Percentiles rank a stretch among this genome's conserved stretches.
Conservation (phyloP, 1,140 invertebrate species). For the Sitophilus oryzae region DNA sequence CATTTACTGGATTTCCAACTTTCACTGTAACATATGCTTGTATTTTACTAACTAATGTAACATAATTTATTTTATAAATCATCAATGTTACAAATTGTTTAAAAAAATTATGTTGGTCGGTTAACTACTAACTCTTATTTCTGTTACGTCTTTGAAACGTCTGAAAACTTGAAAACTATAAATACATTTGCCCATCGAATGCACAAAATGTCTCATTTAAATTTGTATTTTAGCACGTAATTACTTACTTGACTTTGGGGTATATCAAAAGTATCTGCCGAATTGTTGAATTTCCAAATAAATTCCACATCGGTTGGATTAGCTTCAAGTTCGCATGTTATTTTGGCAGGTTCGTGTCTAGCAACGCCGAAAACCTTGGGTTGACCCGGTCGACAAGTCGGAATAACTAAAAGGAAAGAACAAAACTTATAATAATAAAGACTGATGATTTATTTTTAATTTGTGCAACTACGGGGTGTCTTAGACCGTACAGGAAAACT, state of each 20-base stretch:
- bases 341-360: slow-evolving; percentile 66
- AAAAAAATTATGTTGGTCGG: background rate
- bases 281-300: slow-evolving; percentile 74
- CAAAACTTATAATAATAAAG: too few species aligned
- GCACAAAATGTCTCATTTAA: background rate
- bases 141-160: too few species aligned
- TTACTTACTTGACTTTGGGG: slow-evolving; percentile 44
- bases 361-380: slow-evolving; percentile 68
- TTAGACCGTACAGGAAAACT: too few species aligned
- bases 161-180: too few species aligned
- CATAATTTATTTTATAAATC: too few species aligned
- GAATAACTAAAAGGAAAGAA: slow-evolving; percentile 54
- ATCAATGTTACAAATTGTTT: background rate
- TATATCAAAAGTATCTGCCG: slow-evolving; percentile 61
- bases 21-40: too few species aligned
- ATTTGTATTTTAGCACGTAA: background rate
- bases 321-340: slow-evolving; percentile 78
- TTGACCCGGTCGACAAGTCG: slow-evolving; percentile 62
- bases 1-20: too few species aligned
- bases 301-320: slow-evolving; percentile 67
- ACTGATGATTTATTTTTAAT: too few species aligned
- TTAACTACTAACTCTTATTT: too few species aligned
- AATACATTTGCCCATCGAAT: too few species aligned
- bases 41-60: too few species aligned
- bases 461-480: too few species aligned